phyloP scores from a whole-genome alignment of 2,888 invertebrate species.

The Eristalinus aeneus region DNA sequence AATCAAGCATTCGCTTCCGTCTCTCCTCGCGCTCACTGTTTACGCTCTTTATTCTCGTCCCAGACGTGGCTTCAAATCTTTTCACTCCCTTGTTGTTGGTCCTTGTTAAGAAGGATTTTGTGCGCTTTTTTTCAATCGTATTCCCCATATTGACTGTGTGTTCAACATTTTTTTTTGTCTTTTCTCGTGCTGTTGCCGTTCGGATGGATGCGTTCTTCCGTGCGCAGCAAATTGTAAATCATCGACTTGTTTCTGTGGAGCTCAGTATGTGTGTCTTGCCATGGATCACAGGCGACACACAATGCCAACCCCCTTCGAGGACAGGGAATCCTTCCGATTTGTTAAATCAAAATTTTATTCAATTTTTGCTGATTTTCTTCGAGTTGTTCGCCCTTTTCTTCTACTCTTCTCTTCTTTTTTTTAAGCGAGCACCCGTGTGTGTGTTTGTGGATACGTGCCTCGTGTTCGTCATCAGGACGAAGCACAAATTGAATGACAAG shows the following conservation, averaged over 20 bases:
- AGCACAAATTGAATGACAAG: slow-evolving; percentile 68
- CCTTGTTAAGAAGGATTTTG: slow-evolving; percentile 49
- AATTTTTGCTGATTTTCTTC: slow-evolving; percentile 67
- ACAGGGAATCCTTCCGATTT: slow-evolving; percentile 68
- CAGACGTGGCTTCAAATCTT: slow-evolving; percentile 14
- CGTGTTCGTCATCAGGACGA: slow-evolving; percentile 58
- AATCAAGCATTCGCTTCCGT: slow-evolving; percentile 64
- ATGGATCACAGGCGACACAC: slow-evolving; percentile 47
- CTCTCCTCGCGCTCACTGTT: slow-evolving; percentile 47
- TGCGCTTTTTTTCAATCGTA: slow-evolving; percentile 1
- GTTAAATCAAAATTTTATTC: slow-evolving; percentile 70
- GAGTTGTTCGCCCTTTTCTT: background rate
- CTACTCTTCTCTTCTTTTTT: slow-evolving; percentile 7
- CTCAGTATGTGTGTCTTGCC: background rate
- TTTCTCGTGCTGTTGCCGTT: slow-evolving; percentile 42
- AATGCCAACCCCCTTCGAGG: slow-evolving; percentile 19
- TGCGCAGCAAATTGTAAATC: slow-evolving; percentile 70
- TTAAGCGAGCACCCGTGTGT: background rate
- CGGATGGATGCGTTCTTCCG: slow-evolving; percentile 64
- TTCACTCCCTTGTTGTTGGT: slow-evolving; percentile 23
- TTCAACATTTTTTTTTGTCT: background rate
- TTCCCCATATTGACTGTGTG: background rate
- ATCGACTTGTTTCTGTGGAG: slow-evolving; percentile 63
- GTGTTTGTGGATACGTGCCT: slow-evolving; percentile 31
- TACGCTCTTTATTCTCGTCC: slow-evolving; percentile 42